Base-by-base conservation (phyloP, 2,888 invertebrate species). In the Tipula vernalis region DNA sequence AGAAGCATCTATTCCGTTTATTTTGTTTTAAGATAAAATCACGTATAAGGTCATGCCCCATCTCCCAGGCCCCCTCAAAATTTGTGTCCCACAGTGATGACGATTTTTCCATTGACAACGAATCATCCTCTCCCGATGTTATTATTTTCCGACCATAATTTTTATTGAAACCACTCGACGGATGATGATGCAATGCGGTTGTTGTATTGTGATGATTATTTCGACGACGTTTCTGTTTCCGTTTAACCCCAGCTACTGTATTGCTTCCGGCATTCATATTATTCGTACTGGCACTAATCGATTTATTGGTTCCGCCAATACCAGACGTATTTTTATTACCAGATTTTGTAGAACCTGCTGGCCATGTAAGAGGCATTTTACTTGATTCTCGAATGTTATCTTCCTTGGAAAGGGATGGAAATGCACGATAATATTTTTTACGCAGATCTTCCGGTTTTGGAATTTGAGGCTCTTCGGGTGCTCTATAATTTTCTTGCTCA, bases 371-470 rank as follows among this genome's bases (percentile, higher is more conserved):
- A 89, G 86, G 89, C 89, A 87, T 89, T 88, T 88, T 89, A 87
- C 88, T 90, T 88, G 88, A 89, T 87, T 89, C 89, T 86, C 89
- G 89, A 88, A 89, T 90, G 87, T 88, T 89, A 87, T 90, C 90
- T 88, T 90, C 93, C 91, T 93, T 93, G 88, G 92, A 94, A 89
- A 94, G 92, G 89, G 95, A 94, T 89, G 96, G 96, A 92, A 96
- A 96, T 88, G 96, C 96, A 90, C 95, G 94, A 93, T 95, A 95
- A 91, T 96, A 96, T 91, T 94, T 93, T 90, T 95, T 94, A 89
- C 95, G 95, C 90, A 94, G 94, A 92, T 95, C 96, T 42, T 85
- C 42, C 5, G 18, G 42, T 85, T 85, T 85, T 85, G 39, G 41
- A 42, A 85, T 85, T 28, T 42, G 18, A 12, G 84, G 5, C 85